Conservation (phyloP, 2,888 invertebrate genomes). For the Ceramica pisi region DNA sequence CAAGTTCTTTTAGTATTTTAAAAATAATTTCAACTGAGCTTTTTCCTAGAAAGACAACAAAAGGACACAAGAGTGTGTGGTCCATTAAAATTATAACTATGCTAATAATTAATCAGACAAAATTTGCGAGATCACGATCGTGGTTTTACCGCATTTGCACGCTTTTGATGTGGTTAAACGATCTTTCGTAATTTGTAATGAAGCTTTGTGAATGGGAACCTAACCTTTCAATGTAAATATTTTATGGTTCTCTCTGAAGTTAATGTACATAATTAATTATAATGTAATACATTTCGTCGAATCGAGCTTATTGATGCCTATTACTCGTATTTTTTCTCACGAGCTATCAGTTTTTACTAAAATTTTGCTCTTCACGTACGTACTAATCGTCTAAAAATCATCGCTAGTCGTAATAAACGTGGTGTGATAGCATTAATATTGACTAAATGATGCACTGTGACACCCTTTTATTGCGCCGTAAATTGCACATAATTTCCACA, state of each 20-base stretch:
- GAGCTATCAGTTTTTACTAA: background rate
- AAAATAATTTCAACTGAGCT: slow-evolving; percentile 37
- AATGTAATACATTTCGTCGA: slow-evolving; percentile 3
- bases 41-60: slow-evolving; percentile 9
- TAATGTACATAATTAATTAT: slow-evolving; percentile 20
- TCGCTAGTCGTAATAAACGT: slow-evolving; percentile 26
- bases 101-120: slow-evolving; percentile 31
- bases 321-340: background rate
- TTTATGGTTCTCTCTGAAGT: slow-evolving; percentile 17
- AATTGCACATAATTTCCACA: slow-evolving; percentile 33
- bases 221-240: slow-evolving; percentile 53
- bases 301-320: slow-evolving; percentile 5
- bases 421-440: slow-evolving; percentile 25
- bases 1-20: slow-evolving; percentile 33
- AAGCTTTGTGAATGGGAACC: slow-evolving; percentile 62
- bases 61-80: background rate
- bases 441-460: slow-evolving; percentile 26
- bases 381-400: no score
- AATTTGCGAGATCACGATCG: slow-evolving; percentile 60
- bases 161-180: slow-evolving; percentile 51
- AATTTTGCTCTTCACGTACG: background rate
- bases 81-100: slow-evolving; percentile 20
- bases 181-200: slow-evolving; percentile 63
- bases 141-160: slow-evolving; percentile 45
- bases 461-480: slow-evolving; percentile 41